Conservation (phyloP, 2,797 vertebrate species). For the Bufotes viridis region DNA sequence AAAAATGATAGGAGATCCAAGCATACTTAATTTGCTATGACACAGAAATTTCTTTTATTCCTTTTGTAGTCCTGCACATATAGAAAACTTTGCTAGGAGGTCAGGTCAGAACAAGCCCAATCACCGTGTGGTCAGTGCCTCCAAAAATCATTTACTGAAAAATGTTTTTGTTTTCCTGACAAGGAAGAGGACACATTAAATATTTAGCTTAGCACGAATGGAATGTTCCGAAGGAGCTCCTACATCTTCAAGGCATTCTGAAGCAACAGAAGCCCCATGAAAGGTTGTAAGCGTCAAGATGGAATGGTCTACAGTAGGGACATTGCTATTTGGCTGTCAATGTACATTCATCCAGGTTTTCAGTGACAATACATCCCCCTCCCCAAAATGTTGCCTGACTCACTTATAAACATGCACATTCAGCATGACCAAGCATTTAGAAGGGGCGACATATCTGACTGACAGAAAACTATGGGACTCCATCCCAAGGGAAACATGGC, state of each 20-base stretch:
- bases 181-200: constrained; percentile 15
- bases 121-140: constrained; percentile 1
- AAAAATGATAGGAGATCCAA: constrained; percentile 80
- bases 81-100: constrained; percentile 61
- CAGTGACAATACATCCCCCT: neutral
- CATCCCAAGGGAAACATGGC: no score
- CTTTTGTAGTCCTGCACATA: constrained; percentile 62
- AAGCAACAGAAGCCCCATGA: constrained; percentile 14
- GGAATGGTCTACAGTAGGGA: neutral
- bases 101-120: constrained; percentile 26
- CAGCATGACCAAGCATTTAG: neutral
- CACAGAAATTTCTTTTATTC: constrained; percentile 74
- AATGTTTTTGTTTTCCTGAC: constrained; percentile 31
- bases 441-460: no score
- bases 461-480: no score
- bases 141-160: constrained; percentile 41
- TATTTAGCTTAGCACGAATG: constrained; percentile 42
- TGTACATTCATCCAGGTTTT: neutral
- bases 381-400: neutral
- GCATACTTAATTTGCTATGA: constrained; percentile 80
- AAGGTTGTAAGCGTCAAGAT: constrained; percentile 1
- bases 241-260: neutral
- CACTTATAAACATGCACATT: neutral
- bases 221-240: constrained; percentile 15
- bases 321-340: neutral